Evolutionary conservation across 2,888 invertebrate genomes (phyloP).

Genomic region (Ditylenchus weischeri): DNA sequence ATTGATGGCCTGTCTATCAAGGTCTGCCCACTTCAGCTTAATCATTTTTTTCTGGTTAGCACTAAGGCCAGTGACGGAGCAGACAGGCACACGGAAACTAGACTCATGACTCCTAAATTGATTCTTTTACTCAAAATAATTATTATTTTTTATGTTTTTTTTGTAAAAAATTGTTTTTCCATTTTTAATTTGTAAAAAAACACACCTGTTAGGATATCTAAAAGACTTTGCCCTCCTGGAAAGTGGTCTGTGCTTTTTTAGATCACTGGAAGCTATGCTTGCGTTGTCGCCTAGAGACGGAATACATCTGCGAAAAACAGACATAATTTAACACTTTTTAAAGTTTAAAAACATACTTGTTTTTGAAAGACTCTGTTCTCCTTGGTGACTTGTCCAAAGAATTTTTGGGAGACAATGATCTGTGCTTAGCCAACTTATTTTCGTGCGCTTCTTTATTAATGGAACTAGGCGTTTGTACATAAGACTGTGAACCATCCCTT

Average conservation of each 20-base stretch:
- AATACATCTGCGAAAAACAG: neutral
- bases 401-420: slow-evolving; percentile 5
- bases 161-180: no score
- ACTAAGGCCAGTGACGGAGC: slow-evolving; percentile 32
- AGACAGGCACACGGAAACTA: slow-evolving; percentile 29
- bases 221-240: slow-evolving; percentile 23
- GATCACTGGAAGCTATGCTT: slow-evolving; percentile 4
- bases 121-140: no score
- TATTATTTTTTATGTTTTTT: no score
- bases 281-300: neutral
- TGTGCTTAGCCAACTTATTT: slow-evolving; percentile 4
- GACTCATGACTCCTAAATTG: neutral
- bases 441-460: no score
- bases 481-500: no score
- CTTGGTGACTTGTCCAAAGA: neutral
- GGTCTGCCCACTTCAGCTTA: slow-evolving; percentile 28
- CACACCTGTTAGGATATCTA: slow-evolving; percentile 6
- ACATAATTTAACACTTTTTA: neutral
- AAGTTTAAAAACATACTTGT: neutral
- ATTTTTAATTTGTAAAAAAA: neutral
- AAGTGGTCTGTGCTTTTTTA: slow-evolving; percentile 10
- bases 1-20: slow-evolving; percentile 25
- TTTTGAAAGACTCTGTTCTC: slow-evolving; percentile 4
- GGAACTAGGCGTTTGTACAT: no score
- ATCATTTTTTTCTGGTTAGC: slow-evolving; percentile 29